Evolutionary conservation across 2,888 invertebrate species (phyloP).

Genomic region (Amblyteles armatorius): DNA sequence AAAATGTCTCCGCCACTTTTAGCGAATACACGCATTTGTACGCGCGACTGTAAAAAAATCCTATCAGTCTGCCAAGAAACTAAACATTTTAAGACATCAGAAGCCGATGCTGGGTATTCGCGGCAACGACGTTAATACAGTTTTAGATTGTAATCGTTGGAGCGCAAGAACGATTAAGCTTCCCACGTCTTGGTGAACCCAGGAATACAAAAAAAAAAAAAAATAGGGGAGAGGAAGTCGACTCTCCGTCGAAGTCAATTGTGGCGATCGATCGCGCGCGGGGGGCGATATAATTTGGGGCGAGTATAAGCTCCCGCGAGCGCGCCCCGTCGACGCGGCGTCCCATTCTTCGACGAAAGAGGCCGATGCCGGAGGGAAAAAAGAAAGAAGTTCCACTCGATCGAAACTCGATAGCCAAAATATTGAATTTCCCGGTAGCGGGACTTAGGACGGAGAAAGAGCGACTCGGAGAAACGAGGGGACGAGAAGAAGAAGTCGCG

Average conservation of each 20-base stretch:
- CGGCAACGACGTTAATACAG: conserved; percentile 12
- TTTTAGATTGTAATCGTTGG: conserved; percentile 47
- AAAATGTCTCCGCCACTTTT: not conserved
- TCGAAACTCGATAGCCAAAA: conserved; percentile 80
- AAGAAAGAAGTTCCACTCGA: conserved; percentile 62
- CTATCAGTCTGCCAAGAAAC: not conserved
- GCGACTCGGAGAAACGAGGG: conserved; percentile 38
- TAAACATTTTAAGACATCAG: not conserved
- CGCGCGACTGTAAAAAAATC: not conserved
- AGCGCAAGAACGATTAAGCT: conserved; percentile 66
- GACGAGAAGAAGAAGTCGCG: conserved; percentile 38
- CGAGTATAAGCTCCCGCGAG: conserved; percentile 49
- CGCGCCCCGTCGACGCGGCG: conserved; percentile 54
- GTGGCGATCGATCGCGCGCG: conserved; percentile 51
- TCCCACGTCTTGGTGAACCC: conserved; percentile 59
- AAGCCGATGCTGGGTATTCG: not conserved
- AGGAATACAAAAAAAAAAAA: not conserved
- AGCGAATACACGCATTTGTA: too few species aligned
- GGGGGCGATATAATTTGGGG: conserved; percentile 49
- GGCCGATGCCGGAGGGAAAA: conserved; percentile 49
- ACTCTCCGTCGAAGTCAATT: conserved; percentile 62
- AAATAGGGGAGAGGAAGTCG: conserved; percentile 39
- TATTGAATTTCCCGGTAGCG: conserved; percentile 79
- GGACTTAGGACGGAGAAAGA: conserved; percentile 26
- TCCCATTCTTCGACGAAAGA: conserved; percentile 63